These are phyloP conservation scores for Diarsia dahlii DNA, from an alignment of 2,888 invertebrate species.

Conservation along the genomic window DNA sequence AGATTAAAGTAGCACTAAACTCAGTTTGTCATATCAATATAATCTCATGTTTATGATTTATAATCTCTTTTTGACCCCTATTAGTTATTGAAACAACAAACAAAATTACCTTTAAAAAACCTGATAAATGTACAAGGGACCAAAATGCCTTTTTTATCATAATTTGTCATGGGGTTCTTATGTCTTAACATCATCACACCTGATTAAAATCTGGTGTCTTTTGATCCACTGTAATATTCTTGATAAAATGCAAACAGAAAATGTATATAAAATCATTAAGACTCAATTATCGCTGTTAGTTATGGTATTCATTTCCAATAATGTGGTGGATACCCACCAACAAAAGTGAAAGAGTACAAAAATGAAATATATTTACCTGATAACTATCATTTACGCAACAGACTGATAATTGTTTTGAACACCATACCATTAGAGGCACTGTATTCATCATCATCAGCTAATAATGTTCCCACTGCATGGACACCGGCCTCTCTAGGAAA, in stretches of 20 bases:
- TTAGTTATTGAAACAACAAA: not conserved
- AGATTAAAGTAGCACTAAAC: not conserved
- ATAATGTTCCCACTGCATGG: too few relatives aligned
- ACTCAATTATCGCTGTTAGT: too few relatives aligned
- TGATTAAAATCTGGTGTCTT: not conserved
- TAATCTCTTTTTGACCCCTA: conserved; percentile 1
- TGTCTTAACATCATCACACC: not conserved
- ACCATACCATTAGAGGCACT: too few relatives aligned
- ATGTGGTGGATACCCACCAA: too few relatives aligned
- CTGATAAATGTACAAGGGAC: not conserved
- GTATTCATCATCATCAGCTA: too few relatives aligned
- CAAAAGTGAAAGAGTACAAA: not conserved
- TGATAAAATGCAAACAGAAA: not conserved
- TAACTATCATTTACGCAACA: not conserved
- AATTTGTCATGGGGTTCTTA: not conserved
- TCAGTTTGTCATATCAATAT: not conserved
- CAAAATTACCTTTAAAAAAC: not conserved
- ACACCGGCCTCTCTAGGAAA: too few relatives aligned
- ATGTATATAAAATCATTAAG: too few relatives aligned
- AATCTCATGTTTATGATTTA: not conserved
- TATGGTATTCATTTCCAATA: too few relatives aligned
- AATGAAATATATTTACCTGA: not conserved
- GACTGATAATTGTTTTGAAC: not conserved
- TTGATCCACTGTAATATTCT: not conserved
- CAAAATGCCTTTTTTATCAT: not conserved